These are phyloP conservation scores for Parazoanthus atlanticus DNA, from an alignment of 92 coral and sea anemone genomes.

Conservation along the genomic window DNA sequence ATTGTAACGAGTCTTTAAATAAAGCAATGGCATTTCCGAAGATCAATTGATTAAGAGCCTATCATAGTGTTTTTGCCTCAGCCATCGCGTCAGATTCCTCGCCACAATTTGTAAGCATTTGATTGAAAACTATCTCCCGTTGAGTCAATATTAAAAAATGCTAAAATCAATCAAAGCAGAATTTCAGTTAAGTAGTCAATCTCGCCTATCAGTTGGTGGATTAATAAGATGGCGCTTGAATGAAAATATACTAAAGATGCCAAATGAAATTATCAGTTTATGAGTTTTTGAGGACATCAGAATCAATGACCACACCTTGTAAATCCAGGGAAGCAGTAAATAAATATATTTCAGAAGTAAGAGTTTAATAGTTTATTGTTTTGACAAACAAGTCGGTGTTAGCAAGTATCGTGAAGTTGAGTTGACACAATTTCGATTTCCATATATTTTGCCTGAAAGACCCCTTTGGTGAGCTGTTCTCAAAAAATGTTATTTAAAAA, in stretches of 20 bases:
- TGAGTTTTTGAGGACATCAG: neutral
- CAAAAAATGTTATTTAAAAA: no score
- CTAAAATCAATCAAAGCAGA: neutral
- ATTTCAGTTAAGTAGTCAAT: neutral
- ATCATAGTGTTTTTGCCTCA: neutral
- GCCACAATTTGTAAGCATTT: neutral
- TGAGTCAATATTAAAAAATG: neutral
- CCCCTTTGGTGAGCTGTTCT: no score
- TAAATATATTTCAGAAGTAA: neutral
- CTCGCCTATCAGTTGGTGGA: neutral
- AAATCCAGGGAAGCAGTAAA: neutral
- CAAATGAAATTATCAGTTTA: neutral
- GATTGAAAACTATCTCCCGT: neutral
- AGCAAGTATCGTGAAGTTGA: no score
- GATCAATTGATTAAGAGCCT: neutral
- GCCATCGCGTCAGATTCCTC: neutral
- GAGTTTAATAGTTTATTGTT: no score
- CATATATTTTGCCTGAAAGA: no score
- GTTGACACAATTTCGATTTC: no score
- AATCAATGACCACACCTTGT: neutral
- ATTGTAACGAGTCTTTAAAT: neutral
- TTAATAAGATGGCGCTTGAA: neutral
- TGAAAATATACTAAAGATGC: no score
- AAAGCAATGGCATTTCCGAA: constrained; percentile 1
- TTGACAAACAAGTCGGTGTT: no score